These are phyloP conservation scores for Hapalemur alaotrensis DNA, from an alignment of 2,797 vertebrate species.

Conservation along the genomic window DNA sequence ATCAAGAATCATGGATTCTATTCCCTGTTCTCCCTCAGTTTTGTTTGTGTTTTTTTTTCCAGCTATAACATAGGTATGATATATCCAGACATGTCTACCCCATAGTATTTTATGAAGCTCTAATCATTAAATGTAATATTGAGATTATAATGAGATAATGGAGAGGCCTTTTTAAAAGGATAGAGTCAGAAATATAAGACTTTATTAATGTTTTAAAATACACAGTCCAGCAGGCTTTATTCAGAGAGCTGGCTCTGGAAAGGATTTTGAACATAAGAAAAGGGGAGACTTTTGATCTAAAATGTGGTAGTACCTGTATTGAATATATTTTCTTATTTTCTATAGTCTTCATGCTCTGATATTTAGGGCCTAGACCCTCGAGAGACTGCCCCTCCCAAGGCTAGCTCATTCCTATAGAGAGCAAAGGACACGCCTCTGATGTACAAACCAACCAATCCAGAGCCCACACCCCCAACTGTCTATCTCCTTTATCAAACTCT, in stretches of 20 bases:
- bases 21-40: background rate
- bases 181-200: background rate
- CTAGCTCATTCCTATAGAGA: background rate
- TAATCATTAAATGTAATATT: slow-evolving; percentile 3
- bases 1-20: background rate
- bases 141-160: slow-evolving; percentile 5
- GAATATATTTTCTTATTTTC: background rate
- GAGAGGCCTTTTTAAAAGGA: slow-evolving; percentile 28
- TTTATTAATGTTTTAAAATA: background rate
- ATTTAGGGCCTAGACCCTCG: background rate
- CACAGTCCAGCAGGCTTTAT: background rate
- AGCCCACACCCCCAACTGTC: background rate
- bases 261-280: background rate
- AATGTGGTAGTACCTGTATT: background rate
- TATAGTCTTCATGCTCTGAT: background rate
- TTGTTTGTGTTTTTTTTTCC: background rate
- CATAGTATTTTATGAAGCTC: background rate
- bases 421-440: background rate
- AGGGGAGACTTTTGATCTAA: slow-evolving; percentile 14
- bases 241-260: background rate
- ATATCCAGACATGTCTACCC: background rate
- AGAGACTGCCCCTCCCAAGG: background rate
- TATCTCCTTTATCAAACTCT: background rate
- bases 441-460: background rate
- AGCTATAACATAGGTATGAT: background rate